phyloP scores from a whole-genome alignment of 1,140 invertebrate genomes.

The Panonychus citri region DNA sequence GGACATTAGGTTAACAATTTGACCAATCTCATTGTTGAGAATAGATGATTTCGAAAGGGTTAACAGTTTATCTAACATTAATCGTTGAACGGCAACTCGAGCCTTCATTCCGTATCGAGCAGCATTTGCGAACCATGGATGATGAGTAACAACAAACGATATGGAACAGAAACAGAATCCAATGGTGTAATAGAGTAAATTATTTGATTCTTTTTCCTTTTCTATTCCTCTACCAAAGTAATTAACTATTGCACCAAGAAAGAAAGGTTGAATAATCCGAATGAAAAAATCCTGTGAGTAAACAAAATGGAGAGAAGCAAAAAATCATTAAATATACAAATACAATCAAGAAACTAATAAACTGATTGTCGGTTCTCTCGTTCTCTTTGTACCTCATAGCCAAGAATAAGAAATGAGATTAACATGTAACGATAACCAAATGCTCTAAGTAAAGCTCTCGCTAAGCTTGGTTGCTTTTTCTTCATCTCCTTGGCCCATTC shows the following conservation, averaged over 20 bases:
- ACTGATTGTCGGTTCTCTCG: not conserved
- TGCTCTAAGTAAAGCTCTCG: slow-evolving; percentile 6
- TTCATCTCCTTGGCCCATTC: slow-evolving; percentile 15
- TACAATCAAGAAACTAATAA: not conserved
- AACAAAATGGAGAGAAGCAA: slow-evolving; percentile 6
- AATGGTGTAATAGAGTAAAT: slow-evolving; percentile 6
- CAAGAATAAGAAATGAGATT: not conserved
- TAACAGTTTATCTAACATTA: slow-evolving; percentile 32
- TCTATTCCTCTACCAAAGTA: slow-evolving; percentile 6
- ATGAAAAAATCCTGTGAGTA: slow-evolving; percentile 3
- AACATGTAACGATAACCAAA: slow-evolving; percentile 3
- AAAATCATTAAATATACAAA: not conserved
- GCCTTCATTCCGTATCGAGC: slow-evolving; percentile 24
- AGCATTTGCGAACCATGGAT: not conserved
- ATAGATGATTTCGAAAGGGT: slow-evolving; percentile 34
- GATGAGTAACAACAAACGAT: not conserved
- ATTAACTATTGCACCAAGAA: slow-evolving; percentile 9
- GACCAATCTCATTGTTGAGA: slow-evolving; percentile 49
- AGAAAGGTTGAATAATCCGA: slow-evolving; percentile 4
- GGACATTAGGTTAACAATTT: slow-evolving; percentile 74
- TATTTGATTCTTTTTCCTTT: not conserved
- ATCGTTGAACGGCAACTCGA: slow-evolving; percentile 28
- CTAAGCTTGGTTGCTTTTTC: slow-evolving; percentile 11
- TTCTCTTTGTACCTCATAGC: not conserved
- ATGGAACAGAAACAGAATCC: slow-evolving; percentile 37